A percentile compares a stretch with the other conserved stretches of the same genome.
These are phyloP conservation scores for Caenorhabditis briggsae DNA, from an alignment of 1,140 invertebrate species.

Conservation along the genomic window DNA sequence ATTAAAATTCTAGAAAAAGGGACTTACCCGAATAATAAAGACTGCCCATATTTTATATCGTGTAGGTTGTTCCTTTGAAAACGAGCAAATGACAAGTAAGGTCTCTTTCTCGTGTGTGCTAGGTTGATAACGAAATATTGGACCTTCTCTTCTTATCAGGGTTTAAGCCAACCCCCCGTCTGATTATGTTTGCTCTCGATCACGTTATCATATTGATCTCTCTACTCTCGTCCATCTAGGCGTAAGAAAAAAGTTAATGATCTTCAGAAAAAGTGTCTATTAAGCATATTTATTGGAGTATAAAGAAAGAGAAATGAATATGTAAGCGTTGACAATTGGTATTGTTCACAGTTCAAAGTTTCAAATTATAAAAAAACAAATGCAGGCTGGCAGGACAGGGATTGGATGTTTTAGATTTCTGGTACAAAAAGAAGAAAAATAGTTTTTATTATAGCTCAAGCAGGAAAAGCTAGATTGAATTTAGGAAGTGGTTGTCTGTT, in stretches of 20 bases:
- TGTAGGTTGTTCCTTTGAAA: no score
- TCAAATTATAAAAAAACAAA: background rate
- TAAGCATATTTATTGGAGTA: background rate
- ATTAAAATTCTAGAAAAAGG: background rate
- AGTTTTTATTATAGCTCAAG: constrained; percentile 17
- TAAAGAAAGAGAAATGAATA: background rate
- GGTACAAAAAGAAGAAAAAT: constrained; percentile 32
- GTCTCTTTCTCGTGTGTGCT: background rate
- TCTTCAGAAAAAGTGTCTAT: background rate
- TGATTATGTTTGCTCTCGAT: constrained; percentile 40
- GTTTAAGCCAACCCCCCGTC: background rate
- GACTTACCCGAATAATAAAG: background rate
- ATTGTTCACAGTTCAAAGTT: no score
- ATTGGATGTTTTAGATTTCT: constrained; percentile 27
- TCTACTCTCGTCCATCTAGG: background rate
- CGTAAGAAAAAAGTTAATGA: background rate
- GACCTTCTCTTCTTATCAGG: constrained; percentile 29
- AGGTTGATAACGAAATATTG: background rate
- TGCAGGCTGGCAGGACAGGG: background rate
- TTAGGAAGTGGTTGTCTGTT: constrained; percentile 33
- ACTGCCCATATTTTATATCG: background rate
- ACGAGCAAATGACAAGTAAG: no score
- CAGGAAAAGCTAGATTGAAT: constrained; percentile 13
- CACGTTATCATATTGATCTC: background rate
- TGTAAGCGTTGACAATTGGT: background rate